A percentile compares a stretch with the other conserved stretches of the same genome.
phyloP scores from a whole-genome alignment of 2,888 invertebrate genomes.

The Dinocampus coccinellae region DNA sequence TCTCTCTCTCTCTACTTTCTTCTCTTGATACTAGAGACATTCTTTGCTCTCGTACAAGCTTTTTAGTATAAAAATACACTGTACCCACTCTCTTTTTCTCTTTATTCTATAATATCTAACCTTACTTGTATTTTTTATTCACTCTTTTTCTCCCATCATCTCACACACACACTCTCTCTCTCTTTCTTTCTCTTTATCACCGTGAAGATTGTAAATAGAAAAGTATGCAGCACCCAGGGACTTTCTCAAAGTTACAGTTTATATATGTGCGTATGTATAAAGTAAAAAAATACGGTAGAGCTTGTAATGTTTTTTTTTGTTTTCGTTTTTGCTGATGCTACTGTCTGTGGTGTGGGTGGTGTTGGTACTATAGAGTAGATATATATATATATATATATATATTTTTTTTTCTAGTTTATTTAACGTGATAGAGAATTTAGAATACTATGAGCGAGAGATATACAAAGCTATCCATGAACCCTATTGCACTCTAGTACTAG shows the following conservation, averaged over 20 bases:
- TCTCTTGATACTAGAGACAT: constrained; percentile 18
- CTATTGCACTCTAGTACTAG: constrained; percentile 28
- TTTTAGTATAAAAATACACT: background rate
- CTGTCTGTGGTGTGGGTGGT: too few species aligned
- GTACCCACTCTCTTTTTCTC: background rate
- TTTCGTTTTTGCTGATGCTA: constrained; percentile 14
- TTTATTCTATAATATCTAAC: background rate
- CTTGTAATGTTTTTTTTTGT: background rate
- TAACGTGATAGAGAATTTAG: constrained; percentile 46
- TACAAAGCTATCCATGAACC: constrained; percentile 45
- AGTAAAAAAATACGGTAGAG: constrained; percentile 7
- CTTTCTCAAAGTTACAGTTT: constrained; percentile 24
- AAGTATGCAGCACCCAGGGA: constrained; percentile 21
- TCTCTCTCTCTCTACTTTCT: too few species aligned
- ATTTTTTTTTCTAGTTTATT: too few species aligned
- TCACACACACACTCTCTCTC: background rate
- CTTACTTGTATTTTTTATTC: too few species aligned
- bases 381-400: too few species aligned
- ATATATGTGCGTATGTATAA: background rate
- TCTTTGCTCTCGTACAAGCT: background rate
- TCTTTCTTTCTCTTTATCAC: background rate
- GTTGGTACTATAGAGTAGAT: too few species aligned
- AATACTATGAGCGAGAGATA: constrained; percentile 51
- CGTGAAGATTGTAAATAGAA: constrained; percentile 20
- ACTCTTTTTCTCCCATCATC: background rate